These are phyloP conservation scores for Tolypeutes matacus DNA, from an alignment of 2,797 vertebrate species.

Conservation along the genomic window DNA sequence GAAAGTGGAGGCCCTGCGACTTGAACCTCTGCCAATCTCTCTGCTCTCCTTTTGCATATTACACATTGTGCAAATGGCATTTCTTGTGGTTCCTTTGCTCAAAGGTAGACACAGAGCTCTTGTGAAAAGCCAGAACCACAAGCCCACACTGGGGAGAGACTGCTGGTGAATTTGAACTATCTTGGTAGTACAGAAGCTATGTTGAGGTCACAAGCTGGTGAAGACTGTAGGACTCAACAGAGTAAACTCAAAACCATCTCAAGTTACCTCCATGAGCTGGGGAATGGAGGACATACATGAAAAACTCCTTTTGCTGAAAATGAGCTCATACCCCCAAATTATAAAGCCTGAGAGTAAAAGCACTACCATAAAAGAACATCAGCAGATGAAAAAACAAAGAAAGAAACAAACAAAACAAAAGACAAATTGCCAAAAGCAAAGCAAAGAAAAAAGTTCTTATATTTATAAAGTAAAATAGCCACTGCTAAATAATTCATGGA, in stretches of 20 bases:
- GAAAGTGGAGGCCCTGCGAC: neutral
- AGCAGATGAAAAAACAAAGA: neutral
- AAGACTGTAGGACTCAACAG: neutral
- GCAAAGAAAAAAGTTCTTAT: neutral
- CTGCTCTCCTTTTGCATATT: neutral
- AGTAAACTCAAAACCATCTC: neutral
- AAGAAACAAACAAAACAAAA: no score
- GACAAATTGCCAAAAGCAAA: neutral
- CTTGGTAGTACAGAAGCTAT: neutral
- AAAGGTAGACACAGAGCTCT: neutral
- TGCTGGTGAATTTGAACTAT: neutral
- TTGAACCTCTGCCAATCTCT: neutral
- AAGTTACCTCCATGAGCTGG: neutral
- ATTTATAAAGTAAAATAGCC: neutral
- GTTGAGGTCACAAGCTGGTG: neutral
- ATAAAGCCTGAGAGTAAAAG: neutral
- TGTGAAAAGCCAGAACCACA: neutral
- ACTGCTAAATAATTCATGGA: neutral
- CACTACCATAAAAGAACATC: neutral
- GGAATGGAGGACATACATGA: neutral
- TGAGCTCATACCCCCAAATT: neutral
- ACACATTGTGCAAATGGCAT: neutral
- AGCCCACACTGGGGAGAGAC: no score
- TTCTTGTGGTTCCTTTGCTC: neutral
- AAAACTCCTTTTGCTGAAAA: neutral